Conservation (phyloP, 2,888 invertebrate species). For the Agapostemon virescens region DNA sequence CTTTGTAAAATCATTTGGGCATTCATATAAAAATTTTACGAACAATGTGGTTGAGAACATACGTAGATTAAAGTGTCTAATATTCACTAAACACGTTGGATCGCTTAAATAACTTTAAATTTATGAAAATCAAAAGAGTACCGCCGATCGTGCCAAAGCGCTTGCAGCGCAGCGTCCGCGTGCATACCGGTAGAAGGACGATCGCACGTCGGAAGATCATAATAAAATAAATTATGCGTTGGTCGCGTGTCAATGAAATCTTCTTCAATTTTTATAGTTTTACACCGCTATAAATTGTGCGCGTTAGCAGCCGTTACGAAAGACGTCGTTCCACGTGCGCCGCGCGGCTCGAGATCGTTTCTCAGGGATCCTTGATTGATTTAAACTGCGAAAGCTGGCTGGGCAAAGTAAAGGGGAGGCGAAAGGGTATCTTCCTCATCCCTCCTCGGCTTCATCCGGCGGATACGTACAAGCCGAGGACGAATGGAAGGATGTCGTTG, state of each 20-base stretch:
- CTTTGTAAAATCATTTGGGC: no score
- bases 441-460: background rate
- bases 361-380: slow-evolving; percentile 69
- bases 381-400: slow-evolving; percentile 66
- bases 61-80: no score
- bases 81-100: no score
- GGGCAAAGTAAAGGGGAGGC: background rate
- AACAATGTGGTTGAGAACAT: no score
- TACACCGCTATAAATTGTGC: slow-evolving; percentile 59
- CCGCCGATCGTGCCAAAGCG: background rate
- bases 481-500: slow-evolving; percentile 37
- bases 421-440: slow-evolving; percentile 41
- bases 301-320: slow-evolving; percentile 54
- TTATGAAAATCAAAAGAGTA: background rate
- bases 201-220: slow-evolving; percentile 27
- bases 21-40: no score
- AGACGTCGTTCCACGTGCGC: slow-evolving; percentile 36
- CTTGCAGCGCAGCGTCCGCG: slow-evolving; percentile 21
- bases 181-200: slow-evolving; percentile 9
- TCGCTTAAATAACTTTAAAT: no score
- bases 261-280: slow-evolving; percentile 61
- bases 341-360: slow-evolving; percentile 60
- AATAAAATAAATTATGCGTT: slow-evolving; percentile 56
- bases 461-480: slow-evolving; percentile 22
- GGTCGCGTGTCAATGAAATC: slow-evolving; percentile 58